Conservation (phyloP, 2,797 vertebrate genomes). For the Sebastes itinus region DNA sequence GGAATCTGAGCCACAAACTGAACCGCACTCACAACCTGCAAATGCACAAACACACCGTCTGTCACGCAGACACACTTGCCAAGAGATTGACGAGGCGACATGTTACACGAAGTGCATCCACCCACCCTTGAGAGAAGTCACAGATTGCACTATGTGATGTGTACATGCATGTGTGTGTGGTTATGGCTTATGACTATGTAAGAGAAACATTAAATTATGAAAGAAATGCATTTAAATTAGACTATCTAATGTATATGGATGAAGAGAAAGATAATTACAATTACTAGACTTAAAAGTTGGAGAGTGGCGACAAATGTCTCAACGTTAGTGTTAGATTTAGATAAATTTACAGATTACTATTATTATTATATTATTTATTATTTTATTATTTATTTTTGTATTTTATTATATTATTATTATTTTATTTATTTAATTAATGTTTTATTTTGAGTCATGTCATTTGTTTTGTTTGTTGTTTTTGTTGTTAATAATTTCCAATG, state of each 20-base stretch:
- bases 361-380: too few species aligned
- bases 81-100: constrained; percentile 26
- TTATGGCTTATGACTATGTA: not conserved
- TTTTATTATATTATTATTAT: too few species aligned
- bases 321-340: not conserved
- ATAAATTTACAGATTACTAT: fast-evolving
- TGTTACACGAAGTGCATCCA: constrained; percentile 15
- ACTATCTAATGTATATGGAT: not conserved
- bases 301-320: not conserved
- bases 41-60: constrained; percentile 17
- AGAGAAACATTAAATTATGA: not conserved
- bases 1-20: constrained; percentile 8
- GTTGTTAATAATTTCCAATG: not conserved
- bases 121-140: not conserved
- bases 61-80: constrained; percentile 8
- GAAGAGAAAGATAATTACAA: not conserved
- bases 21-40: constrained; percentile 16
- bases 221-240: not conserved
- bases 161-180: not conserved
- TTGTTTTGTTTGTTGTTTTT: too few species aligned
- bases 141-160: not conserved
- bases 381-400: too few species aligned
- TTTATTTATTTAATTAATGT: too few species aligned
- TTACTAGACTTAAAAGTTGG: not conserved
- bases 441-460: too few species aligned